A percentile compares a stretch with the other conserved stretches of the same genome.
Conservation (phyloP, 2,797 vertebrate genomes). For the Babyrousa celebensis region DNA sequence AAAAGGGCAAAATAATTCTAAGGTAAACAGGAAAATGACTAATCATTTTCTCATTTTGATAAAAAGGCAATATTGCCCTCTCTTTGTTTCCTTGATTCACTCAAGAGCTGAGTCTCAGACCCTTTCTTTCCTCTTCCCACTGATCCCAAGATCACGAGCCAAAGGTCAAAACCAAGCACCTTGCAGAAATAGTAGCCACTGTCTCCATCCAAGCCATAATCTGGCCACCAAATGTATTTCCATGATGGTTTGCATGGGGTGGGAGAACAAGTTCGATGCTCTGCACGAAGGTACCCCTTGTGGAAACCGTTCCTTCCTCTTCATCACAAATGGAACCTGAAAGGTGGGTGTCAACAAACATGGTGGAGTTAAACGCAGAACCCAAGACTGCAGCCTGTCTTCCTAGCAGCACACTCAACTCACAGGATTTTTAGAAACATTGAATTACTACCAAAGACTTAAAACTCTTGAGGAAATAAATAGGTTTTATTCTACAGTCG, state of each 20-base stretch:
- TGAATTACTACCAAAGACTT: background rate
- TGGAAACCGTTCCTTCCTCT: slow-evolving; percentile 83
- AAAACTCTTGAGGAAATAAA: background rate
- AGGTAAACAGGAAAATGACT: slow-evolving; percentile 56
- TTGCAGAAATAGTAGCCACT: slow-evolving; percentile 92
- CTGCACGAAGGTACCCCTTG: slow-evolving; percentile 89
- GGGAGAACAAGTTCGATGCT: slow-evolving; percentile 93
- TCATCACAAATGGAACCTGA: slow-evolving; percentile 83
- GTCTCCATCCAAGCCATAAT: slow-evolving; percentile 94
- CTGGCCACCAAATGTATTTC: slow-evolving; percentile 93
- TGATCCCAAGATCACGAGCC: background rate
- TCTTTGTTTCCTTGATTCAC: background rate
- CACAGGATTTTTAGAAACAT: background rate
- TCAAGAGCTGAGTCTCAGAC: background rate
- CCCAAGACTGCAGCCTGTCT: background rate
- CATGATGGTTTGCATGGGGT: slow-evolving; percentile 93
- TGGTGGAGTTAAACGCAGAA: background rate
- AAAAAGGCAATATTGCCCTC: slow-evolving; percentile 76
- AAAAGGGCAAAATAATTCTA: slow-evolving; percentile 60
- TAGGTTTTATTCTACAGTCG: background rate
- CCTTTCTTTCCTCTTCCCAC: background rate
- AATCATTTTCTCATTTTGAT: slow-evolving; percentile 79
- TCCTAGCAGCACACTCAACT: background rate
- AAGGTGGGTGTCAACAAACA: slow-evolving; percentile 1
- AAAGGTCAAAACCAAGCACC: slow-evolving; percentile 84